Conservation (phyloP, 2,797 vertebrate genomes). For the Danio tinwini region DNA sequence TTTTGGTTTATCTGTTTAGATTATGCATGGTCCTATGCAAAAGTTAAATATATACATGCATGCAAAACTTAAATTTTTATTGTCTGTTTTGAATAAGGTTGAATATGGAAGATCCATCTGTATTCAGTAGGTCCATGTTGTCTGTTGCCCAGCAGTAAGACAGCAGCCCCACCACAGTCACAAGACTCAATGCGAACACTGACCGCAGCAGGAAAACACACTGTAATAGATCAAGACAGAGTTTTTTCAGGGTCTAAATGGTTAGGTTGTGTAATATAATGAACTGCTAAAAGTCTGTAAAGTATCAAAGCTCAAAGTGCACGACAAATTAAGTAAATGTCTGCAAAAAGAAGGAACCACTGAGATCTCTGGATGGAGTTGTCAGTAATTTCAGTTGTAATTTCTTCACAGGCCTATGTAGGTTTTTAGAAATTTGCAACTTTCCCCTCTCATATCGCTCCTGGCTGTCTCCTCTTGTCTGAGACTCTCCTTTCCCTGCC, state of each 20-base stretch:
- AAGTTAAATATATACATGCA: background rate
- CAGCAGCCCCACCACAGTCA: constrained; percentile 67
- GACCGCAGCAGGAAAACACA: constrained; percentile 65
- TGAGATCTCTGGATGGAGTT: no score
- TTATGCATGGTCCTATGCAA: background rate
- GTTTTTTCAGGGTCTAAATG: background rate
- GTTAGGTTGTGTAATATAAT: background rate
- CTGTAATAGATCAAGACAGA: constrained; percentile 57
- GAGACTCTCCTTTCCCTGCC: no score
- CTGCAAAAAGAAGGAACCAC: no score
- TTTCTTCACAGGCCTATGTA: no score
- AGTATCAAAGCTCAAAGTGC: no score
- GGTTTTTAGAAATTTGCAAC: no score
- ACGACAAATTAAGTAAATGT: no score
- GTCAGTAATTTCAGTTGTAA: no score
- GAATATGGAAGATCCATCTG: background rate
- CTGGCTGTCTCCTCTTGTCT: no score
- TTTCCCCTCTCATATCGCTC: no score
- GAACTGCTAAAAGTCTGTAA: no score
- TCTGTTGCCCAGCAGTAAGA: constrained; percentile 72
- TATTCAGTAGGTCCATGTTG: constrained; percentile 57
- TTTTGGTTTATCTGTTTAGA: constrained; percentile 4
- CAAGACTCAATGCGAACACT: constrained; percentile 65
- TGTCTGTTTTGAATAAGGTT: constrained; percentile 21
- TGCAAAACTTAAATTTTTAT: background rate